Evolutionary conservation across 2,888 invertebrate species (phyloP), one percentile per base, ranked within the genome.

Genomic region (Drosophila neonasuta): DNA sequence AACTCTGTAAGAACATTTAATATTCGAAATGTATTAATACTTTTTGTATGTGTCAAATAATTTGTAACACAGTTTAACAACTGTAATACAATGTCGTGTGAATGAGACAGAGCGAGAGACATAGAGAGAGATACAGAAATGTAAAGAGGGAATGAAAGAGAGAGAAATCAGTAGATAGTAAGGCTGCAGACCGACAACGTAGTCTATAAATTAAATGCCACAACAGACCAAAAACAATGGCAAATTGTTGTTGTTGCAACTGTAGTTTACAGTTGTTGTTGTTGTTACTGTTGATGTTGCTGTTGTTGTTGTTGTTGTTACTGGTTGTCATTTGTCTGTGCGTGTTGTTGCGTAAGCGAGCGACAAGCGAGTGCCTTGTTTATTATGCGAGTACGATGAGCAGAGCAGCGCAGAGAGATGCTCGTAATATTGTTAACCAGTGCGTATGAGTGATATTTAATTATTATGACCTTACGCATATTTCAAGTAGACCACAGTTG

Each of bases 391-490:
- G 51, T 42, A 46, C 34, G 11, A 20, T 9, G 24, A 42, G 42
- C 20, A n/a, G 57, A 29, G 45, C 24, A 24, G 24, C 24, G 24
- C 6, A 11, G 24, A 56, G 48, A 57, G 48, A 57, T 58, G 57
- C 51, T 71, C 45, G 64, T 66, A 65, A 75, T 52, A 68, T 65
- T 78, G 78, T 78, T 78, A 73, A 79, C 72, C 76, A 75, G 68
- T 79, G 78, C 78, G 76, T 79, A 75, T 78, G 78, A 78, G 76
- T 79, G 79, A 78, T 78, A 78, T 78, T 75, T 78, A 78, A 78
- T 78, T 78, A 78, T 78, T 67, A 78, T 79, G 79, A 73, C 76
- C 76, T 59, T 51, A 64, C 44, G 74, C 70, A 78, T 68, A 70
- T 68, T 68, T 70, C 57, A 51, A 66, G 60, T 61, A 55, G n/a